phyloP scores from a whole-genome alignment of 2,888 invertebrate species.

The Cerceris ruficornis region DNA sequence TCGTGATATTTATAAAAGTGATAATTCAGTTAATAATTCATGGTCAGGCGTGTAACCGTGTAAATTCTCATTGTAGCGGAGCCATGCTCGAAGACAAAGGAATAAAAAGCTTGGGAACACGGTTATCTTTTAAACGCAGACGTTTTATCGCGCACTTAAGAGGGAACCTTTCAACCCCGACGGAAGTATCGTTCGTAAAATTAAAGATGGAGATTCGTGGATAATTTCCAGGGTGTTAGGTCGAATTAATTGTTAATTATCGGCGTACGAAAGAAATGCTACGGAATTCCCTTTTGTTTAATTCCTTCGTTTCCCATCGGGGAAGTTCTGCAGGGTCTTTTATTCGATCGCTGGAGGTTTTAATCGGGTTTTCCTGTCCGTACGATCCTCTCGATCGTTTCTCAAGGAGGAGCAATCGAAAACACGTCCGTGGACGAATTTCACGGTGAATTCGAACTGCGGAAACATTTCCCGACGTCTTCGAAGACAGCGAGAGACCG shows the following conservation, averaged over 20 bases:
- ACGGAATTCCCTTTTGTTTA: slow-evolving; percentile 2
- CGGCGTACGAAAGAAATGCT: neutral
- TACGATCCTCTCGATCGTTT: slow-evolving; percentile 5
- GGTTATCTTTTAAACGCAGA: no score
- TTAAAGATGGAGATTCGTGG: neutral
- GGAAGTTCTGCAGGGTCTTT: neutral
- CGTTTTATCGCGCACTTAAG: no score
- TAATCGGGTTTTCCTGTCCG: slow-evolving; percentile 5
- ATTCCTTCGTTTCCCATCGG: neutral
- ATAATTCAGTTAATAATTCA: slow-evolving; percentile 40
- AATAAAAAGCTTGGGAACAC: neutral
- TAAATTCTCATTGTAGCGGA: slow-evolving; percentile 19
- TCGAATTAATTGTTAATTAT: slow-evolving; percentile 14
- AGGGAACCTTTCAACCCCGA: neutral
- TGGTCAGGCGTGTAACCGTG: neutral
- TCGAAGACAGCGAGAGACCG: slow-evolving; percentile 3
- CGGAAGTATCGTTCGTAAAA: neutral
- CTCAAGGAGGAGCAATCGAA: slow-evolving; percentile 17
- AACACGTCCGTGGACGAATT: slow-evolving; percentile 34
- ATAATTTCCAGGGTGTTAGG: neutral
- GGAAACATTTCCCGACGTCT: slow-evolving; percentile 14
- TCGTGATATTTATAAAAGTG: slow-evolving; percentile 33
- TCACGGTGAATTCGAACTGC: neutral
- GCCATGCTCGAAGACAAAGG: neutral
- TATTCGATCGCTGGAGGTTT: neutral